phyloP scores from a whole-genome alignment of 2,888 invertebrate genomes.

The Mamestra brassicae region DNA sequence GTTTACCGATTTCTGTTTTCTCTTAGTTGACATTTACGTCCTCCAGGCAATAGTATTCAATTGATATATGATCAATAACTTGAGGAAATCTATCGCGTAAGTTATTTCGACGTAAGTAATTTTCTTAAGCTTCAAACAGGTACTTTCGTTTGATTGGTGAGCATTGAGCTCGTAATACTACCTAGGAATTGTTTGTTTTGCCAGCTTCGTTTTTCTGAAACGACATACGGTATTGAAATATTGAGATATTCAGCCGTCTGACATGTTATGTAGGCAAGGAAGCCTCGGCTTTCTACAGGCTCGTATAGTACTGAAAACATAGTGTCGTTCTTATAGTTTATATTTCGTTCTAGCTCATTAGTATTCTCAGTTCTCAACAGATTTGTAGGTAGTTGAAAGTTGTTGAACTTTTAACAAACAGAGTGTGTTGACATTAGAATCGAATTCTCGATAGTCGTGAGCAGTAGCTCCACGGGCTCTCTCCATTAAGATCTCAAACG shows the following conservation, averaged over 20 bases:
- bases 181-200: slow-evolving; percentile 15
- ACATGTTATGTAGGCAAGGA: slow-evolving; percentile 1
- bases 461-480: slow-evolving; percentile 64
- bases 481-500: slow-evolving; percentile 72
- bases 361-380: slow-evolving; percentile 19
- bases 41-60: slow-evolving; percentile 38
- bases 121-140: slow-evolving; percentile 23
- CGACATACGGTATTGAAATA: slow-evolving; percentile 24
- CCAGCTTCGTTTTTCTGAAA: slow-evolving; percentile 17
- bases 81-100: slow-evolving; percentile 29
- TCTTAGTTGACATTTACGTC: slow-evolving; percentile 62
- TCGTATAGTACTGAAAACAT: not conserved
- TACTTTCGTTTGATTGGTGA: slow-evolving; percentile 36
- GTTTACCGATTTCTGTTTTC: slow-evolving; percentile 54
- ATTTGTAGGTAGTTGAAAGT: slow-evolving; percentile 56
- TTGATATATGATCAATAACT: slow-evolving; percentile 60
- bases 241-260: slow-evolving; percentile 24
- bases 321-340: not conserved
- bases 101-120: slow-evolving; percentile 29
- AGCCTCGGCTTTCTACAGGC: not conserved
- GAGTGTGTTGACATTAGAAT: slow-evolving; percentile 65
- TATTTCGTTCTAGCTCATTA: slow-evolving; percentile 26
- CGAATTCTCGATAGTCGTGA: slow-evolving; percentile 67
- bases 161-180: slow-evolving; percentile 16
- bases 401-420: slow-evolving; percentile 65